Evolutionary conservation across 2,113 vertebrate species (phyloP), one percentile per base, ranked within the genome.

Genomic region (Dipodomys spectabilis): DNA sequence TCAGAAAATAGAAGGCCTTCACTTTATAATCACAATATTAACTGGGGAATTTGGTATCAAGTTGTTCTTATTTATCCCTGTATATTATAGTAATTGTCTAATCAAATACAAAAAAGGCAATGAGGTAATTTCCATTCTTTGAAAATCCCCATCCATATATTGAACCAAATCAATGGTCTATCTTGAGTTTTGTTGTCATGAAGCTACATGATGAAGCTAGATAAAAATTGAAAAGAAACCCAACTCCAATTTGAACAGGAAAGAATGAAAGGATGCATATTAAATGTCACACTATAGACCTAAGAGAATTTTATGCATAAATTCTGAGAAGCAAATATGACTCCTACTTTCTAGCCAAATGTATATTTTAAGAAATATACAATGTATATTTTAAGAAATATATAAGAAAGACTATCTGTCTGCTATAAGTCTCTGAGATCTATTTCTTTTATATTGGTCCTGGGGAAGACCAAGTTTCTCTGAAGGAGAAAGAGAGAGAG

Each of bases 291-390:
- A 62, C 62, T 53, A 28, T 45, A 89, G 27, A 80, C 16, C 44
- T 71, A 64, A 82, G 57, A 85, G 18, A 71, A 72, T 35, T 65
- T 69, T 77, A 83, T 49, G 49, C 23, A 53, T 79, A 90, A 91
- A 82, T 82, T 18, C 45, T 71, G 19, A 87, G 77, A 82, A 89
- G 23, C 32, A 93, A 84, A 67, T 84, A 64, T 88, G 62, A 94
- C 30, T 92, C 44, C 27, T 68, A 86, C 65, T 65, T 88, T 92
- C 57, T 83, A 89, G 64, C 1, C 49, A 92, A 88, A 82, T 72
- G n/a, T 12, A 53, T 71, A 94, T 83, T 94, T 92, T 94, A 92
- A 94, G n/a, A 23, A 88, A 65, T n/a, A n/a, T n/a, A n/a, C n/a
- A 88, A 82, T 72, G n/a, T 12, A 53, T 71, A 94, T 83, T 94